Evolutionary conservation across 2,113 vertebrate species (phyloP).

Genomic region (Notiomystis cincta): DNA sequence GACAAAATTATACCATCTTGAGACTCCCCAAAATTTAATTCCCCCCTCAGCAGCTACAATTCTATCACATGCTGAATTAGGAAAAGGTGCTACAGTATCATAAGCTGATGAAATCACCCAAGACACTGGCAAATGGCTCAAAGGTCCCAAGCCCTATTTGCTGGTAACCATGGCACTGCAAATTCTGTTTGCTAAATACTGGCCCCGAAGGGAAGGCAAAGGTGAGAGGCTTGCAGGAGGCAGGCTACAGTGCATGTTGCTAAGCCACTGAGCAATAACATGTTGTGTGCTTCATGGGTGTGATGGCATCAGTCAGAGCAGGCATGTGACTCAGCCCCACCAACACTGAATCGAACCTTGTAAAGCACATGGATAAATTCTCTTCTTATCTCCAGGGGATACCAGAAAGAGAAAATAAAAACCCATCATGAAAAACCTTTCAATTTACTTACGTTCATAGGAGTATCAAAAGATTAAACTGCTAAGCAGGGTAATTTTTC

Average conservation of each 20-base stretch:
- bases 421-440: not conserved
- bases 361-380: not conserved
- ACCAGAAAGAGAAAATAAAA: not conserved
- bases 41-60: not conserved
- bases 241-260: slow-evolving; percentile 4
- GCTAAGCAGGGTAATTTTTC: not conserved
- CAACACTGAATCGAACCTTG: not conserved
- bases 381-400: not conserved
- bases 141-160: not conserved
- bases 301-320: slow-evolving; percentile 39
- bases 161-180: slow-evolving; percentile 48
- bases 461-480: not conserved
- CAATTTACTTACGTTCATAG: not conserved
- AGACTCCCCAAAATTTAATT: not conserved
- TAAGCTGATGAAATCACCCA: not conserved
- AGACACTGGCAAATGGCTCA: not conserved
- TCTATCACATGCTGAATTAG: not conserved
- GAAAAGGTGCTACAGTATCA: not conserved
- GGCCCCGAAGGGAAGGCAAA: slow-evolving; percentile 39
- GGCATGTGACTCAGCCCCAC: slow-evolving; percentile 40
- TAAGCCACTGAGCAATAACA: slow-evolving; percentile 43
- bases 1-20: not conserved
- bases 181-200: slow-evolving; percentile 62
- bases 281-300: not conserved
- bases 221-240: slow-evolving; percentile 25